Conservation (phyloP, 2,797 vertebrate species). For the Petrocephalus sullivani region DNA sequence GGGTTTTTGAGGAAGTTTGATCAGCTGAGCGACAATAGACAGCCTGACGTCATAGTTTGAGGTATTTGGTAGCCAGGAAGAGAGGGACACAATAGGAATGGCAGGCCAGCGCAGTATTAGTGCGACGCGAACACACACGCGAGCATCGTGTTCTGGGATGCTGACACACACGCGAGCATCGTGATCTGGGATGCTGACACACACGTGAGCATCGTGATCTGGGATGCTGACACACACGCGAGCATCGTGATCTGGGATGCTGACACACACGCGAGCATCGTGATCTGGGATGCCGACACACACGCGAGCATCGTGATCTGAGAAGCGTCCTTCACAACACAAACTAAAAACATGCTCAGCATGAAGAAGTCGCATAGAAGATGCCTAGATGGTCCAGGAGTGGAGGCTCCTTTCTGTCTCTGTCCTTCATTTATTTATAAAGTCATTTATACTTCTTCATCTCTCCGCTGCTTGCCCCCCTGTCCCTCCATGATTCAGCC, state of each 20-base stretch:
- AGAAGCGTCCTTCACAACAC: not conserved
- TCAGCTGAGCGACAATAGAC: not conserved
- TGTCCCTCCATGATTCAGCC: not conserved
- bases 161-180: no score
- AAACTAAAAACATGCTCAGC: not conserved
- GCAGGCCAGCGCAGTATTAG: no score
- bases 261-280: no score
- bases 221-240: no score
- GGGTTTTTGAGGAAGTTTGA: not conserved
- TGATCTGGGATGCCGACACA: not conserved
- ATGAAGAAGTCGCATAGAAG: not conserved
- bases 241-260: no score
- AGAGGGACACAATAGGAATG: not conserved
- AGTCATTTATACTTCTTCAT: not conserved
- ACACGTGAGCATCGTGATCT: no score
- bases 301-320: not conserved
- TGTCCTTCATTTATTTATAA: slow-evolving; percentile 24
- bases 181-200: no score
- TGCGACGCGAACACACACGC: not conserved
- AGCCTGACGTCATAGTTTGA: not conserved
- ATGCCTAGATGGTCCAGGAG: not conserved
- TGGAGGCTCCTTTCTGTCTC: not conserved
- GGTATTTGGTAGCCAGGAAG: not conserved
- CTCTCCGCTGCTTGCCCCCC: not conserved
- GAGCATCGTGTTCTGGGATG: no score